These are phyloP conservation scores for Amniataba percoides DNA, from an alignment of 2,797 vertebrate genomes.

Conservation along the genomic window DNA sequence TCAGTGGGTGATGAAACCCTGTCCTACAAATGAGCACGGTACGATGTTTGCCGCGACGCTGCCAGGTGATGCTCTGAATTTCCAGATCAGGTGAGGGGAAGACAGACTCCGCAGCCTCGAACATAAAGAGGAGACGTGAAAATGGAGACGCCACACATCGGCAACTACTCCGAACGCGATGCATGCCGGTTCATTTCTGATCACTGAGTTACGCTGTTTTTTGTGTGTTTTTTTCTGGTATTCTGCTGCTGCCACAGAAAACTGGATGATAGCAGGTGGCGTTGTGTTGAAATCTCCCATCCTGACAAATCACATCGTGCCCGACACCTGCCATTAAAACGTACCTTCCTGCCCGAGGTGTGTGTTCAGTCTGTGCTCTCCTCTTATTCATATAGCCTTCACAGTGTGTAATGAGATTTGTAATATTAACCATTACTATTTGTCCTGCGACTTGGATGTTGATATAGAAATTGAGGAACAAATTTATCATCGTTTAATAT, in stretches of 20 bases:
- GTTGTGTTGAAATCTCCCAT: background rate
- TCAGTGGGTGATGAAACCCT: constrained; percentile 58
- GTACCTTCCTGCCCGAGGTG: constrained; percentile 83
- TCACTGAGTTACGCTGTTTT: constrained; percentile 9
- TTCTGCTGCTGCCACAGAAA: constrained; percentile 16
- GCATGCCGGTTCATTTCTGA: constrained; percentile 30
- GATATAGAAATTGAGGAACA: constrained; percentile 97
- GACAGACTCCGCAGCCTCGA: constrained; percentile 32
- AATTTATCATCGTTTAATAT: constrained; percentile 99
- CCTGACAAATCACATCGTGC: constrained; percentile 14
- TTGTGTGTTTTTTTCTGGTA: too few species aligned
- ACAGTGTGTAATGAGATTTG: constrained; percentile 94
- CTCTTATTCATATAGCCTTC: constrained; percentile 90
- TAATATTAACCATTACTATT: constrained; percentile 98
- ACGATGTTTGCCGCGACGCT: constrained; percentile 43
- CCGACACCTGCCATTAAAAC: constrained; percentile 23
- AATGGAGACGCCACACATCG: constrained; percentile 14
- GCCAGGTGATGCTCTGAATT: constrained; percentile 53
- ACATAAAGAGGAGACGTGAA: constrained; percentile 21
- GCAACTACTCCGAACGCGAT: background rate
- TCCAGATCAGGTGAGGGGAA: constrained; percentile 44
- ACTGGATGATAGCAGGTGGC: constrained; percentile 4
- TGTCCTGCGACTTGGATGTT: constrained; percentile 99
- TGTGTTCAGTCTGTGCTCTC: constrained; percentile 86
- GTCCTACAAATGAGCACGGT: constrained; percentile 32